Evolutionary conservation across 1,140 invertebrate genomes (phyloP), one percentile per base, ranked within the genome.

Genomic region (Caenorhabditis inopinata): DNA sequence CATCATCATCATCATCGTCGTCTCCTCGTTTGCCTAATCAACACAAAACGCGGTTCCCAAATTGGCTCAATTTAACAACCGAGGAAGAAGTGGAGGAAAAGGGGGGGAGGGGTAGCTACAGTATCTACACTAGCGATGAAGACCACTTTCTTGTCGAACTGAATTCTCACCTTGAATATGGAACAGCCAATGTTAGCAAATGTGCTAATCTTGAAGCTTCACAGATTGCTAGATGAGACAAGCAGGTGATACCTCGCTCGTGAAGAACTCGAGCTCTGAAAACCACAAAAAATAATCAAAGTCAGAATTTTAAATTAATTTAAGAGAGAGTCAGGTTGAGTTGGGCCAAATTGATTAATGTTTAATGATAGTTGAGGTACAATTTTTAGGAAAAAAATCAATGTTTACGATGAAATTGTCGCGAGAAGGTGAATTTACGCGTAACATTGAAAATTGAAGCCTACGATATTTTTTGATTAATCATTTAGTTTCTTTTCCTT

Each of bases 151-250:
- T n/a, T 12, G 42, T 16, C 3, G 27, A 18, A 74, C 6, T 12
- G 27, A 11, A 32, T 14, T 75, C 18, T 73, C 74, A 90, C 90
- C 89, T 89, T 48, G 89, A 85, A 90, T 96, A 97, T 29, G 95
- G 94, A 11, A 93, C 90, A 16, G 93, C 91, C 88, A 93, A 93
- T 46, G 92, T 91, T 2, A 98, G 90, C 45, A 94, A 91, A 85
- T 92, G 92, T 89, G 95, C 94, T 42, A 97, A 90, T 12, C 91
- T 89, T 62, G 91, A 88, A 12, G 91, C 88, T 88, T 92, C 91
- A 42, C 93, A 92, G 79, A 91, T 91, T 11, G 96, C 95, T 58
- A 99, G 89, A 85, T 75, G 49, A 14, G 77, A 74, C 11, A 83
- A 29, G 12, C 83, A 83, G 0, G 74, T 73, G 23, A 83, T 79